Evolutionary conservation across 2,113 vertebrate species (phyloP).

Genomic region (Nerophis ophidion): DNA sequence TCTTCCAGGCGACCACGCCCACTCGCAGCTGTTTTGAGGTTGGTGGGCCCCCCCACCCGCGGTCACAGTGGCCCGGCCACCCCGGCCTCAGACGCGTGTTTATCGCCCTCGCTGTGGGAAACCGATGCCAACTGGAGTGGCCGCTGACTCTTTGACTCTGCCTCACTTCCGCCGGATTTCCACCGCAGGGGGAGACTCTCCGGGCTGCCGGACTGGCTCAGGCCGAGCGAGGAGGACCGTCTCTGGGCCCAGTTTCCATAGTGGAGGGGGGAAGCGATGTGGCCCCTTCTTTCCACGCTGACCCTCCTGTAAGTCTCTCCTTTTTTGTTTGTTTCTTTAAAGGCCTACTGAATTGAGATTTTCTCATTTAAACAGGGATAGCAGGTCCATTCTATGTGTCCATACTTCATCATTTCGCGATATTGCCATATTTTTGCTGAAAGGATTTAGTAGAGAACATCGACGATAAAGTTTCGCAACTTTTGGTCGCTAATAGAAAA

Average conservation of each 20-base stretch:
- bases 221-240: slow-evolving; percentile 66
- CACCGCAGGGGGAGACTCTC: slow-evolving; percentile 53
- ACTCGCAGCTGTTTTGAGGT: slow-evolving; percentile 65
- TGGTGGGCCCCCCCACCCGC: slow-evolving; percentile 51
- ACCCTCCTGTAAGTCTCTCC: slow-evolving; percentile 74
- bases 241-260: slow-evolving; percentile 70
- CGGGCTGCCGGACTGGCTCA: slow-evolving; percentile 65
- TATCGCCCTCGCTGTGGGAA: slow-evolving; percentile 49
- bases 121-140: slow-evolving; percentile 69
- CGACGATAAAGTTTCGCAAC: too few species aligned
- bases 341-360: too few species aligned
- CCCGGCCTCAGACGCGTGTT: slow-evolving; percentile 41
- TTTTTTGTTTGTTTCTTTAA: not conserved
- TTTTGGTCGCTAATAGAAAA: too few species aligned
- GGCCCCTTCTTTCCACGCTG: slow-evolving; percentile 77
- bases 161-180: slow-evolving; percentile 60
- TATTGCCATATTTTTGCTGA: too few species aligned
- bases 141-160: slow-evolving; percentile 65
- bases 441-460: too few species aligned
- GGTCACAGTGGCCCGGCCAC: slow-evolving; percentile 63
- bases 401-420: too few species aligned
- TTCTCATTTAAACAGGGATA: too few species aligned
- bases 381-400: too few species aligned
- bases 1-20: slow-evolving; percentile 54
- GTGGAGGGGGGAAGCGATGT: slow-evolving; percentile 76